These are phyloP conservation scores for Struthidea cinerea DNA, from an alignment of 2,113 vertebrate genomes.

Conservation along the genomic window DNA sequence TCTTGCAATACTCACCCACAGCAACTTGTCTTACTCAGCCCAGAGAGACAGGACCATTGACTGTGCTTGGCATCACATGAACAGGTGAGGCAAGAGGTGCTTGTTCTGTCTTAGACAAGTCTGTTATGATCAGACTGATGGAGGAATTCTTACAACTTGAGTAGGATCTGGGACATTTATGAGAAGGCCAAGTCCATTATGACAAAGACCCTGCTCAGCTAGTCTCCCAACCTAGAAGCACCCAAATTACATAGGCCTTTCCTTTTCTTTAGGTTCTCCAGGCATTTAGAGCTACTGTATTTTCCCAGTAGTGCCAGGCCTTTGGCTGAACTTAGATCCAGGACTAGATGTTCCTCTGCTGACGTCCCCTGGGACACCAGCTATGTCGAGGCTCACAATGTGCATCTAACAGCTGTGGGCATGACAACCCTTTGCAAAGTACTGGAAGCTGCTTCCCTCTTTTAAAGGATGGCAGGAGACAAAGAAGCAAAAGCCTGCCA, in stretches of 20 bases:
- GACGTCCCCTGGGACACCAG: not conserved
- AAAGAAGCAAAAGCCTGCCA: not conserved
- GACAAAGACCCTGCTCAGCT: not conserved
- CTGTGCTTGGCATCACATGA: not conserved
- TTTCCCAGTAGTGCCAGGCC: not conserved
- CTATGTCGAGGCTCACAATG: not conserved
- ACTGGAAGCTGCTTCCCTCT: not conserved
- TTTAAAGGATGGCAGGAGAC: not conserved
- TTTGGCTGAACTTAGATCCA: not conserved
- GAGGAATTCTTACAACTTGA: not conserved
- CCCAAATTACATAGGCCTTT: not conserved
- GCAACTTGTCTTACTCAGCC: not conserved
- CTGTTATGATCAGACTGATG: fast-evolving
- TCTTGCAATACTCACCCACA: not conserved
- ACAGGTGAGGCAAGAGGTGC: not conserved
- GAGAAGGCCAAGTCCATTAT: not conserved
- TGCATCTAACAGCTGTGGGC: too few relatives aligned
- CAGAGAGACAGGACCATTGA: fast-evolving
- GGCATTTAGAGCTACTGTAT: not conserved
- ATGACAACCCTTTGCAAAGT: not conserved
- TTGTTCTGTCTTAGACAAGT: not conserved
- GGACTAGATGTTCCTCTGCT: not conserved
- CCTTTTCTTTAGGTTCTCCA: not conserved
- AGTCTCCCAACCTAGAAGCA: not conserved
- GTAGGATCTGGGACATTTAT: not conserved